Evolutionary conservation across 2,113 vertebrate genomes (phyloP).

Genomic region (Dasypus novemcinctus): DNA sequence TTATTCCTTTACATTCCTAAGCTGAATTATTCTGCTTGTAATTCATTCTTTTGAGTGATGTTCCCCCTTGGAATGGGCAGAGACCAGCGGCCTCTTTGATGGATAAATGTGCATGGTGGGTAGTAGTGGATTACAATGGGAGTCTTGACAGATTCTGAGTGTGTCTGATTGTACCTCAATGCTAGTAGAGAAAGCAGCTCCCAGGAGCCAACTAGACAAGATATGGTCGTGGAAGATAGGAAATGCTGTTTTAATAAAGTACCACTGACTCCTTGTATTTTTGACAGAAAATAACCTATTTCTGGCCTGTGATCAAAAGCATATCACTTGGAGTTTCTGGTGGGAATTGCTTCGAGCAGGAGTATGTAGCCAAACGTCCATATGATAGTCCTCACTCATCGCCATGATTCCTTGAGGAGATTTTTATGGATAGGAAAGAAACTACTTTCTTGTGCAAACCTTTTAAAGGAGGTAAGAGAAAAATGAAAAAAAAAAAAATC

Average conservation of each 20-base stretch:
- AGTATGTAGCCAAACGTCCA: neutral
- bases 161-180: neutral
- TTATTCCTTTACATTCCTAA: neutral
- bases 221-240: neutral
- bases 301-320: neutral
- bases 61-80: neutral
- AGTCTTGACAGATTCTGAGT: neutral
- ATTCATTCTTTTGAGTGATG: slow-evolving; percentile 31
- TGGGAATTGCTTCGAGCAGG: neutral
- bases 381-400: neutral
- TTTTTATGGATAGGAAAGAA: slow-evolving; percentile 32
- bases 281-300: slow-evolving; percentile 11
- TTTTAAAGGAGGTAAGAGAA: slow-evolving; percentile 52
- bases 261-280: slow-evolving; percentile 34
- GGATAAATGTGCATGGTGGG: neutral
- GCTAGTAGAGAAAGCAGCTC: neutral
- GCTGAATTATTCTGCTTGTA: neutral
- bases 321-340: slow-evolving; percentile 22
- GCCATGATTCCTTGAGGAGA: slow-evolving; percentile 19
- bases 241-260: slow-evolving; percentile 7
- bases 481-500: neutral
- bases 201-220: neutral
- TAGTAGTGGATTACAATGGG: neutral
- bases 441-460: neutral
- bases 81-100: neutral